A percentile compares a stretch with the other conserved stretches of the same genome.
phyloP scores from a whole-genome alignment of 2,888 invertebrate species.

The Thumatha senex region DNA sequence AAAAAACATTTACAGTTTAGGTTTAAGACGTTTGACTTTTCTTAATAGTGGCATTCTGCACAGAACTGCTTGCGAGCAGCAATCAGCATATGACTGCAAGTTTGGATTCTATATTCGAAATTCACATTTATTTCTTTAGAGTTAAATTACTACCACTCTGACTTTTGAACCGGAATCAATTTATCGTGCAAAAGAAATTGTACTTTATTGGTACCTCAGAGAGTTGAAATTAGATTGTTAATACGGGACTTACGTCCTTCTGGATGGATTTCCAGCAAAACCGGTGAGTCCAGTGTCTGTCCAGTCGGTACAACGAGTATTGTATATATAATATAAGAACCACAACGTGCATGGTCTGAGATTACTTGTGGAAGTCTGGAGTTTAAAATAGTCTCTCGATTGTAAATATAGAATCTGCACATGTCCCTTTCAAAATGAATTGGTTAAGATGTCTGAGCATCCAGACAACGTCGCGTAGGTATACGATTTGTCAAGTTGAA shows the following conservation, averaged over 20 bases:
- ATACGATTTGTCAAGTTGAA: too few species aligned
- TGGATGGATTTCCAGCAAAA: conserved; percentile 33
- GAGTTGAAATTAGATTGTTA: conserved; percentile 25
- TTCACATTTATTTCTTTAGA: conserved; percentile 26
- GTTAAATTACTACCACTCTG: conserved; percentile 31
- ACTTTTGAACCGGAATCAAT: conserved; percentile 8
- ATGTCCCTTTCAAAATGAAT: background rate
- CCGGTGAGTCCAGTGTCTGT: conserved; percentile 71
- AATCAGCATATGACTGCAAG: conserved; percentile 41
- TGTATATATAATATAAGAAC: conserved; percentile 71
- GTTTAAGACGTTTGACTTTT: conserved; percentile 46
- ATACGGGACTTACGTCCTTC: conserved; percentile 34
- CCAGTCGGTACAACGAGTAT: conserved; percentile 52
- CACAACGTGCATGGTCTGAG: conserved; percentile 43
- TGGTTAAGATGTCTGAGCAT: background rate
- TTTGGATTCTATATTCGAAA: conserved; percentile 31
- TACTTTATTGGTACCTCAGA: conserved; percentile 8
- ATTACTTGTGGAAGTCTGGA: conserved; percentile 41
- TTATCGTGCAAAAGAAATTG: background rate
- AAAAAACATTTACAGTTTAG: conserved; percentile 33
- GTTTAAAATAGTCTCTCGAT: conserved; percentile 7
- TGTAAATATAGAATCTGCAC: background rate
- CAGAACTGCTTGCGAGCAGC: conserved; percentile 52
- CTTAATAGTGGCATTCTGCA: conserved; percentile 43
- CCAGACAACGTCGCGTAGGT: too few species aligned